Evolutionary conservation across 2,797 vertebrate genomes (phyloP), one percentile per base, ranked within the genome.

Genomic region (Buphagus erythrorhynchus): DNA sequence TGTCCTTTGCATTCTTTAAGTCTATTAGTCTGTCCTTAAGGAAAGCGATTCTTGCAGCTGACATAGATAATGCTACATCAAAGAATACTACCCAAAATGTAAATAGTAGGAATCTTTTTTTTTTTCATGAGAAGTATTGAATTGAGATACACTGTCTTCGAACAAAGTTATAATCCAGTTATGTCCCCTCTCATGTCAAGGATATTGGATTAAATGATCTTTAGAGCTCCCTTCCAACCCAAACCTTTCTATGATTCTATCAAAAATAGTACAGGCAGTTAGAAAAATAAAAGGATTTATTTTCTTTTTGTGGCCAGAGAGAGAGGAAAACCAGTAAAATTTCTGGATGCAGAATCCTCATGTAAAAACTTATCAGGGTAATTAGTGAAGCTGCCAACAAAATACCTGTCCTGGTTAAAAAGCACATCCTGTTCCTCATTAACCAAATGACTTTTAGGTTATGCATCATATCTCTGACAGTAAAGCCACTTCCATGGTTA

Each of bases 361-460:
- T n/a, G 88, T 42, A 71, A 69, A 95, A 92, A 35, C 29, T 90
- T 95, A 54, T 90, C 66, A 93, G 38, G 20, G 4, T 90, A 97
- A 97, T 97, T 96, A 97, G 35, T 45, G 88, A 67, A 22, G 11
- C 35, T 85, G 61, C n/a, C 86, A 94, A 91, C 54, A 85, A 82
- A 97, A 95, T 97, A 95, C 86, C 92, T 96, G 72, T 73, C 62
- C 79, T 94, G 67, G 48, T 96, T 97, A 90, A 78, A 81, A 89
- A 91, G 33, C n/a, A 88, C 65, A 95, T 94, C 86, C 90, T 95
- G 71, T 89, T 97, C 65, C 87, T 97, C 94, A 96, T 97, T 98
- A 98, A 95, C 93, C 43, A 96, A 96, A 96, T 94, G 72, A 96
- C 87, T 96, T 95, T 95, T 31, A 85, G 91, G 95, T 97, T 95